These are phyloP conservation scores for Trigoniulus corallinus DNA, from an alignment of 1,140 invertebrate species.

Conservation along the genomic window DNA sequence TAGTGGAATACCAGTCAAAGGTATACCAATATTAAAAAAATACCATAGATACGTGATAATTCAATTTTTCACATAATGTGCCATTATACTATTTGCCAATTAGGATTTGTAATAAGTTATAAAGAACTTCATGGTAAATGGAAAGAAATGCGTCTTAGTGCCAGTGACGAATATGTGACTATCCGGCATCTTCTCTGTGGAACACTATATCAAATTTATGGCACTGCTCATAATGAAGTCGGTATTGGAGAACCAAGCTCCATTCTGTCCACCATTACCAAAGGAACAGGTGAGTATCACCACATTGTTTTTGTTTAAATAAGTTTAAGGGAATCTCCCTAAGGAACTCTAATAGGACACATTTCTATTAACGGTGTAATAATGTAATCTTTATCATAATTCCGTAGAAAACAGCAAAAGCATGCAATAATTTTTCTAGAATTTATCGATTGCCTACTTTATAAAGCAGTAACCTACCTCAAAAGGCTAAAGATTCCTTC, in stretches of 20 bases:
- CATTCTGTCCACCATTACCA: conserved; percentile 63
- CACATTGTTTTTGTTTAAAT: conserved; percentile 15
- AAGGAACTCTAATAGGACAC: too few relatives aligned
- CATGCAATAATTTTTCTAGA: too few relatives aligned
- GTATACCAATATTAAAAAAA: too few relatives aligned
- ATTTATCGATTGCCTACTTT: too few relatives aligned
- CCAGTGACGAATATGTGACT: conserved; percentile 49
- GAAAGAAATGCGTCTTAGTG: conserved; percentile 37
- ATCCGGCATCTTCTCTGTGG: conserved; percentile 74
- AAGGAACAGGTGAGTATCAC: conserved; percentile 36
- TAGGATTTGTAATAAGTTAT: conserved; percentile 28
- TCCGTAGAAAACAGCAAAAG: too few relatives aligned
- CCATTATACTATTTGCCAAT: conserved; percentile 8
- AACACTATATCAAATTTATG: conserved; percentile 79
- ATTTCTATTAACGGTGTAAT: too few relatives aligned
- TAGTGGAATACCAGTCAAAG: conserved; percentile 31
- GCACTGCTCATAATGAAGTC: conserved; percentile 75
- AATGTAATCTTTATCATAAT: too few relatives aligned
- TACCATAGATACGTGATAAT: too few relatives aligned
- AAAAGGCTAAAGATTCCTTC: too few relatives aligned
- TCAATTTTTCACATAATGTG: too few relatives aligned
- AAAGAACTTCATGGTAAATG: conserved; percentile 30
- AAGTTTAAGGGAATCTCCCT: too few relatives aligned
- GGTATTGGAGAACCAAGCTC: conserved; percentile 72
- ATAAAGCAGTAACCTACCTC: too few relatives aligned